These are phyloP conservation scores for Parthenolecanium corni DNA, from an alignment of 2,888 invertebrate species.

Conservation along the genomic window DNA sequence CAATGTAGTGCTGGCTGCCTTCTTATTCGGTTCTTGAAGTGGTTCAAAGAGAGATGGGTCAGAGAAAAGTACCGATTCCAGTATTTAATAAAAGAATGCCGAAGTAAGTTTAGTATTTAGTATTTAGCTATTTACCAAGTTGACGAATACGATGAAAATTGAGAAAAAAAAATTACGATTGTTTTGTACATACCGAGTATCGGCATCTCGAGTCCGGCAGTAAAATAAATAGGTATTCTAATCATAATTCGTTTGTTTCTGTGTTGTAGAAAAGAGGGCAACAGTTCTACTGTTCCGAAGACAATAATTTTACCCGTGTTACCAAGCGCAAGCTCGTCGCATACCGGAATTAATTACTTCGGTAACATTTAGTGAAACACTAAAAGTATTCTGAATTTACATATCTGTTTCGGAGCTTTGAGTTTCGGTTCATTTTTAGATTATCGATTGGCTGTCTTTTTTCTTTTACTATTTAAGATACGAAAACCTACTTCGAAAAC, in stretches of 20 bases:
- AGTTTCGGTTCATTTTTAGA: too few relatives aligned
- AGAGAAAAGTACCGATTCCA: slow-evolving; percentile 67
- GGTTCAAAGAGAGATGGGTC: slow-evolving; percentile 64
- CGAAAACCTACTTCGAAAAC: too few relatives aligned
- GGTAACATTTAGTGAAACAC: not conserved
- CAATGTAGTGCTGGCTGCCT: slow-evolving; percentile 55
- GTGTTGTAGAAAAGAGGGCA: not conserved
- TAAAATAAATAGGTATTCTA: too few relatives aligned
- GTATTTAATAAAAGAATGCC: slow-evolving; percentile 36
- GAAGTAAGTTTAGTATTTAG: not conserved
- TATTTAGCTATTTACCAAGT: not conserved
- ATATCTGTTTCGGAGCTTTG: too few relatives aligned
- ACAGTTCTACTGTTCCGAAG: not conserved
- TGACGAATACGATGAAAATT: not conserved
- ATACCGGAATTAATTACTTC: slow-evolving; percentile 14
- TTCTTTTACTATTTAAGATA: too few relatives aligned
- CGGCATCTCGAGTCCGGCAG: too few relatives aligned
- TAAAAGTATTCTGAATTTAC: too few relatives aligned
- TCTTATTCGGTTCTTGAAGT: slow-evolving; percentile 73
- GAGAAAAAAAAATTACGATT: too few relatives aligned
- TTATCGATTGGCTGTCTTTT: too few relatives aligned
- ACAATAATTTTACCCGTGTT: slow-evolving; percentile 19
- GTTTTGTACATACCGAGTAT: too few relatives aligned
- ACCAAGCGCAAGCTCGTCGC: slow-evolving; percentile 10
- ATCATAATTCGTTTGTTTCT: too few relatives aligned